Evolutionary conservation across 2,113 vertebrate species (phyloP).

Genomic region (Arenaria interpres): DNA sequence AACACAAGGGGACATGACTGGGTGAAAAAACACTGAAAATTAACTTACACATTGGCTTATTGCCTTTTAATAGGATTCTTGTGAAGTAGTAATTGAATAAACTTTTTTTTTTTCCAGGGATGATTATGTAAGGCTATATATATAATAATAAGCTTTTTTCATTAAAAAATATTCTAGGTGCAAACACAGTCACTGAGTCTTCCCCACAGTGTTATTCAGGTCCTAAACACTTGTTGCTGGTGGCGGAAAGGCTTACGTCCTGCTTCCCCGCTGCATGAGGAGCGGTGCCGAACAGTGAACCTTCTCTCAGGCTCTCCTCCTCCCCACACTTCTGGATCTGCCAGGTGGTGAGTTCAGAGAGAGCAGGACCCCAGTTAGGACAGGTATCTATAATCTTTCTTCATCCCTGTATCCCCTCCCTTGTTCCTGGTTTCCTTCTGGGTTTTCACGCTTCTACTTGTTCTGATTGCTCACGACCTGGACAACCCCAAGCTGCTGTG

Average conservation of each 20-base stretch:
- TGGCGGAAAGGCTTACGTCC: not conserved
- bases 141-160: not conserved
- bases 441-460: not conserved
- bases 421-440: not conserved
- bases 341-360: not conserved
- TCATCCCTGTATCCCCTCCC: not conserved
- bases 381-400: not conserved
- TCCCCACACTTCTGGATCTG: not conserved
- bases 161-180: not conserved
- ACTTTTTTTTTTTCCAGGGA: not conserved
- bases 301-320: rapidly evolving
- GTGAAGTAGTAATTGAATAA: not conserved
- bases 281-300: not conserved
- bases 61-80: constrained; percentile 9
- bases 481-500: not conserved
- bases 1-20: not conserved
- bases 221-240: not conserved
- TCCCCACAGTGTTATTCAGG: not conserved
- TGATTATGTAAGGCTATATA: not conserved
- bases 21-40: not conserved
- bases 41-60: constrained; percentile 1
- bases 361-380: not conserved
- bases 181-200: not conserved
- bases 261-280: not conserved
- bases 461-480: not conserved